Evolutionary conservation across 2,888 invertebrate genomes (phyloP).

Genomic region (Lasioglossum morio): DNA sequence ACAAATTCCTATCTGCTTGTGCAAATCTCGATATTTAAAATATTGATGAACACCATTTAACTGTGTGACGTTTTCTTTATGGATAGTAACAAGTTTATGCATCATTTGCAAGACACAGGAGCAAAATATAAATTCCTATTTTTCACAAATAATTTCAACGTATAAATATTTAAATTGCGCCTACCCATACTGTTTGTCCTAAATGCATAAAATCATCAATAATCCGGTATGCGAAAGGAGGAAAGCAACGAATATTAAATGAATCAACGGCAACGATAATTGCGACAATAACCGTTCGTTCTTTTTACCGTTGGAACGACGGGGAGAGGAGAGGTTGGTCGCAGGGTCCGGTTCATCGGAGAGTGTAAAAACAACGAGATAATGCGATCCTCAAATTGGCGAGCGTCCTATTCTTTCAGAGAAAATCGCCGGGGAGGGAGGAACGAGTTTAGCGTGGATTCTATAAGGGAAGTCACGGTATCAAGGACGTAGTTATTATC

Average conservation of each 20-base stretch:
- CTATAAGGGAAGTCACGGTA: slow-evolving; percentile 67
- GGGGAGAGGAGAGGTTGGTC: slow-evolving; percentile 38
- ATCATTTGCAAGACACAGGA: no score
- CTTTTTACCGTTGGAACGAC: background rate
- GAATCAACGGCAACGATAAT: slow-evolving; percentile 33
- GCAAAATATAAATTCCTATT: no score
- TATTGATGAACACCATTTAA: background rate
- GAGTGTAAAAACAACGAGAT: slow-evolving; percentile 61
- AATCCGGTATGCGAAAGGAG: slow-evolving; percentile 13
- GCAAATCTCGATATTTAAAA: background rate
- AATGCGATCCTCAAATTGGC: slow-evolving; percentile 66
- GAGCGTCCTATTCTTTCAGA: slow-evolving; percentile 59
- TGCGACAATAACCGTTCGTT: slow-evolving; percentile 24
- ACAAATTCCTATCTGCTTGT: background rate
- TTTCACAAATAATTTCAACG: no score
- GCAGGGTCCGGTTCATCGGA: slow-evolving; percentile 42
- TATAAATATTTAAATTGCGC: no score
- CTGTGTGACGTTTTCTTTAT: no score
- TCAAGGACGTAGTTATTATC: slow-evolving; percentile 81
- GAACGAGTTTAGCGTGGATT: slow-evolving; percentile 65
- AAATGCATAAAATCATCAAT: background rate
- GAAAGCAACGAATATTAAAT: slow-evolving; percentile 35
- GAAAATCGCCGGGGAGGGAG: slow-evolving; percentile 42
- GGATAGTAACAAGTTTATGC: no score
- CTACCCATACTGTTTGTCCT: no score